These are phyloP conservation scores for Limulus polyphemus DNA, from an alignment of 2,888 invertebrate species.

Conservation along the genomic window DNA sequence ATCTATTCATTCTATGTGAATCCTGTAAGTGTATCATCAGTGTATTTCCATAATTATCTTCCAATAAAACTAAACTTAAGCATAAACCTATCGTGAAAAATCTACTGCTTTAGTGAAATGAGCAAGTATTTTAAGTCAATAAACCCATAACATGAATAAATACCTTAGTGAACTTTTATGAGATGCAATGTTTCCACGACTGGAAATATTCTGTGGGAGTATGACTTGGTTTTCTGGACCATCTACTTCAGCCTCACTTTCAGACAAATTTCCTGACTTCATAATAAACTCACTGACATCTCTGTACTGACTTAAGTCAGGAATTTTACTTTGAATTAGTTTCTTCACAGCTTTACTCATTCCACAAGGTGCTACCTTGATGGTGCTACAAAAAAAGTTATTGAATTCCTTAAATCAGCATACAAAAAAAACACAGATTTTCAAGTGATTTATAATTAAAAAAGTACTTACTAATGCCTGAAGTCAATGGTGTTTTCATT, in stretches of 20 bases:
- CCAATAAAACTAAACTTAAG: too few species aligned
- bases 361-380: constrained; percentile 80
- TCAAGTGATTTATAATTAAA: background rate
- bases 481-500: constrained; percentile 74
- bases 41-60: background rate
- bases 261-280: constrained; percentile 48
- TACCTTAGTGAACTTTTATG: constrained; percentile 40
- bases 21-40: background rate
- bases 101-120: too few species aligned
- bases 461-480: constrained; percentile 59
- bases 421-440: background rate
- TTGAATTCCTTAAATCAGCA: background rate
- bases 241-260: constrained; percentile 78
- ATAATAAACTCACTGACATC: constrained; percentile 79
- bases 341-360: constrained; percentile 83
- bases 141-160: constrained; percentile 31
- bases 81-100: too few species aligned
- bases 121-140: background rate
- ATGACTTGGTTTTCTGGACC: constrained; percentile 66
- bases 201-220: constrained; percentile 53
- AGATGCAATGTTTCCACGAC: constrained; percentile 37
- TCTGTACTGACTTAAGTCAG: constrained; percentile 67
- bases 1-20: background rate
- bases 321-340: constrained; percentile 77
- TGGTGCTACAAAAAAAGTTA: constrained; percentile 44